phyloP scores from a whole-genome alignment of 2,113 vertebrate species.

The Sakesphorus luctuosus region DNA sequence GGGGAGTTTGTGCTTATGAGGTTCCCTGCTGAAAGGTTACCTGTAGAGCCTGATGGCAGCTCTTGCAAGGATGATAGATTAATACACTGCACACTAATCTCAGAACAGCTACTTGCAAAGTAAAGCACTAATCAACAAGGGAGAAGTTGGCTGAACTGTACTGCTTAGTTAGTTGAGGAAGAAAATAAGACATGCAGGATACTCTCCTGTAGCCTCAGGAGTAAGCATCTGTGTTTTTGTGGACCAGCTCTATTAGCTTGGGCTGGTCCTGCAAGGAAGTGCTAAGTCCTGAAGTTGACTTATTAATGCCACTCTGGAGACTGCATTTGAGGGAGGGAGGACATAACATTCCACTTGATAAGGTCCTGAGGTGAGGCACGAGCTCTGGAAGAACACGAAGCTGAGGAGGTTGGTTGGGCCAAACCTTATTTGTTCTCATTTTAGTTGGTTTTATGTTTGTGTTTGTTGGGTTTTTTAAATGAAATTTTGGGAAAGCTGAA shows the following conservation, averaged over 20 bases:
- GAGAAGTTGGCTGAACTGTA: not conserved
- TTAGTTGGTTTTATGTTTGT: not conserved
- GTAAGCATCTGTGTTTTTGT: not conserved
- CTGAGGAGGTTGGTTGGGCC: not conserved
- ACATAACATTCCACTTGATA: fast-evolving
- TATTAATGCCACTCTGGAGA: not conserved
- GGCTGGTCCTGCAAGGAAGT: not conserved
- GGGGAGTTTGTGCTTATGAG: not conserved
- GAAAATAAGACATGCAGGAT: not conserved
- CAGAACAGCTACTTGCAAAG: not conserved
- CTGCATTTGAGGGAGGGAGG: not conserved
- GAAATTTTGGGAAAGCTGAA: not conserved
- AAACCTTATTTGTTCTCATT: not conserved
- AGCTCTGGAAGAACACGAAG: not conserved
- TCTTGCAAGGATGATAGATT: not conserved
- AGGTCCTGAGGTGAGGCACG: not conserved
- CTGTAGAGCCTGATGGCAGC: not conserved
- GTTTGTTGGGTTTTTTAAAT: not conserved
- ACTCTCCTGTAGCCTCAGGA: not conserved
- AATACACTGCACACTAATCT: not conserved
- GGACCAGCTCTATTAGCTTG: not conserved
- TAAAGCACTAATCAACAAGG: not conserved
- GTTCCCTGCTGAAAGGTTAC: not conserved
- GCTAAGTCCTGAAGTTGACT: not conserved
- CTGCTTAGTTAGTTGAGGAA: not conserved